phyloP scores from a whole-genome alignment of 2,113 vertebrate species.

The Meleagris gallopavo region DNA sequence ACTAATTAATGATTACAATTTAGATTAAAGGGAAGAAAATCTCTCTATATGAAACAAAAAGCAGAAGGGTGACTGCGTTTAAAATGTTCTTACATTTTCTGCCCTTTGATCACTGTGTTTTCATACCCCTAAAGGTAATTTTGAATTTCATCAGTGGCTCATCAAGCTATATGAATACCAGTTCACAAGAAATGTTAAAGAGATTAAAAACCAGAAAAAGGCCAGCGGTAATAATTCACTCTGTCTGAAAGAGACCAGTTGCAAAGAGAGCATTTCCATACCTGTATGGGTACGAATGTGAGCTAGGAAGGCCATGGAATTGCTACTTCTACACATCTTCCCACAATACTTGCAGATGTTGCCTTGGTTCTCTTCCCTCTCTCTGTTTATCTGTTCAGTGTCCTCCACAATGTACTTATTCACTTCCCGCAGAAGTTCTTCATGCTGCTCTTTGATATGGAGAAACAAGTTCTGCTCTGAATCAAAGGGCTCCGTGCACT shows the following conservation, averaged over 20 bases:
- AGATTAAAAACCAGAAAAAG: neutral
- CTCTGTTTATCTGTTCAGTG: slow-evolving; percentile 96
- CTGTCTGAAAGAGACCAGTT: neutral
- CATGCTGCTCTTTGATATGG: slow-evolving; percentile 97
- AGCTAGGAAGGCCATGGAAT: slow-evolving; percentile 97
- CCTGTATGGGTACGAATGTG: slow-evolving; percentile 98
- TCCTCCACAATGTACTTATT: slow-evolving; percentile 98
- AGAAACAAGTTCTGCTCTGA: slow-evolving; percentile 93
- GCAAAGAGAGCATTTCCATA: slow-evolving; percentile 59
- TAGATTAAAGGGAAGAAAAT: slow-evolving; percentile 20
- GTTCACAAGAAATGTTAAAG: neutral
- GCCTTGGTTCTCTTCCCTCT: slow-evolving; percentile 96
- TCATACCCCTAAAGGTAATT: neutral
- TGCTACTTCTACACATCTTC: slow-evolving; percentile 98
- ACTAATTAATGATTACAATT: slow-evolving; percentile 12
- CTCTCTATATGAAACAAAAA: slow-evolving; percentile 17
- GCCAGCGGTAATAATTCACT: neutral
- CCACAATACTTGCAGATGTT: slow-evolving; percentile 95
- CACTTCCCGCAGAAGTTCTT: slow-evolving; percentile 94
- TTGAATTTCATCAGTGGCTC: neutral
- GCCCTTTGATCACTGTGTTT: neutral
- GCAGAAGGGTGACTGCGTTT: neutral
- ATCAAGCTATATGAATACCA: neutral
- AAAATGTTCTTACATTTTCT: neutral
- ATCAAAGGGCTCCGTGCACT: slow-evolving; percentile 93